Percentiles rank a stretch among this genome's conserved stretches.
These are phyloP conservation scores for Armadillidium nasatum DNA, from an alignment of 1,140 invertebrate species.

Conservation along the genomic window DNA sequence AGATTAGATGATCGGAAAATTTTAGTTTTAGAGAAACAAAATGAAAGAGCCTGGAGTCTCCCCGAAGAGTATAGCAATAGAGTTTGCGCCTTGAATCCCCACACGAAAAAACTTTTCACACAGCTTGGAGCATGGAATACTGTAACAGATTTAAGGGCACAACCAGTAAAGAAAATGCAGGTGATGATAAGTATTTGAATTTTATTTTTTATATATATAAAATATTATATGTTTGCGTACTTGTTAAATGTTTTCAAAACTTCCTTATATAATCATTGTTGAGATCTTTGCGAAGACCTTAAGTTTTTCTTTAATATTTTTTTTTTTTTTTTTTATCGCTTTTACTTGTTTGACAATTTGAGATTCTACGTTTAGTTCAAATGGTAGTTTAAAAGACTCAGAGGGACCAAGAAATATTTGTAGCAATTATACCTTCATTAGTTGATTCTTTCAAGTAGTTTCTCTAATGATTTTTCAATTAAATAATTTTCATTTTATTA, in stretches of 20 bases:
- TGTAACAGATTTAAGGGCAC: conserved; percentile 63
- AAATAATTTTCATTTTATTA: conserved; percentile 25
- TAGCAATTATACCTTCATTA: too few relatives aligned
- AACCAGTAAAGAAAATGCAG: conserved; percentile 78
- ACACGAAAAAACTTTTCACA: conserved; percentile 67
- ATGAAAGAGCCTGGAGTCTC: conserved; percentile 59
- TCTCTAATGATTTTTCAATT: conserved; percentile 29
- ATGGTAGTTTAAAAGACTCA: too few relatives aligned
- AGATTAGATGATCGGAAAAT: conserved; percentile 67
- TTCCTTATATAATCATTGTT: too few relatives aligned
- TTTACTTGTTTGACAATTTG: too few relatives aligned
- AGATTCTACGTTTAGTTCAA: too few relatives aligned
- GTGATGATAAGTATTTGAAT: conserved; percentile 56
- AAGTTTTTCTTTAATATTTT: too few relatives aligned
- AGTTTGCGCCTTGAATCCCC: conserved; percentile 80
- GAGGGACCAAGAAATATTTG: too few relatives aligned
- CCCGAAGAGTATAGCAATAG: conserved; percentile 72
- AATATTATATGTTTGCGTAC: too few relatives aligned
- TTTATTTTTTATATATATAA: too few relatives aligned
- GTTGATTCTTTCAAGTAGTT: background rate
- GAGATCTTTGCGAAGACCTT: too few relatives aligned
- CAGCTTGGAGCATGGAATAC: conserved; percentile 77
- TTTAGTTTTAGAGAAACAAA: conserved; percentile 53
- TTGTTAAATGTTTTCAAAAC: too few relatives aligned
- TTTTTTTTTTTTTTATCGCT: too few relatives aligned